Evolutionary conservation across 2,797 vertebrate genomes (phyloP).

Genomic region (Ctenopoma multispine): DNA sequence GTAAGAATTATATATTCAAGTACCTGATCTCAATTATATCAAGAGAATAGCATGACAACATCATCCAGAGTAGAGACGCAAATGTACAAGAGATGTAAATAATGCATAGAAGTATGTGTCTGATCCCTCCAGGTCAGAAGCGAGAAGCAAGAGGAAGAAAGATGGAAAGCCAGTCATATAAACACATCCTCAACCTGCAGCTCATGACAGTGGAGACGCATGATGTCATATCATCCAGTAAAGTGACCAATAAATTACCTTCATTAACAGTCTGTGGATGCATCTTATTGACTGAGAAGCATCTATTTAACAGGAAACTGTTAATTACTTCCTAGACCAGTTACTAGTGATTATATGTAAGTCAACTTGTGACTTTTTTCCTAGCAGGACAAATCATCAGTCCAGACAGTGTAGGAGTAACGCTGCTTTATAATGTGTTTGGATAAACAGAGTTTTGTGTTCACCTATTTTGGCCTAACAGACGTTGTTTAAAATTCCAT

Average conservation of each 20-base stretch:
- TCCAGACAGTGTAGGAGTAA: neutral
- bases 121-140: constrained; percentile 22
- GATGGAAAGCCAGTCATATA: constrained; percentile 33
- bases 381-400: neutral
- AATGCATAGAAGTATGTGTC: constrained; percentile 32
- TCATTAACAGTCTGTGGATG: constrained; percentile 32
- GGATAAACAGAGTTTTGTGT: neutral
- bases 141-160: constrained; percentile 23
- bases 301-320: constrained; percentile 7
- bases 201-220: constrained; percentile 37
- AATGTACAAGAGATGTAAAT: no score
- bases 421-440: neutral
- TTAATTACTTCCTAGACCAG: constrained; percentile 39
- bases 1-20: no score
- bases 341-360: constrained; percentile 21
- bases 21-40: neutral
- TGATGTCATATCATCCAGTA: no score
- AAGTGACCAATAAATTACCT: no score
- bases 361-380: constrained; percentile 5
- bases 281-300: constrained; percentile 34
- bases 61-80: no score
- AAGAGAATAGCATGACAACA: no score
- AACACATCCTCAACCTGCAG: constrained; percentile 35
- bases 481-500: constrained; percentile 1
- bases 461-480: neutral